Base-by-base conservation (phyloP, 2,113 vertebrate species). In the Pseudopodoces humilis region DNA sequence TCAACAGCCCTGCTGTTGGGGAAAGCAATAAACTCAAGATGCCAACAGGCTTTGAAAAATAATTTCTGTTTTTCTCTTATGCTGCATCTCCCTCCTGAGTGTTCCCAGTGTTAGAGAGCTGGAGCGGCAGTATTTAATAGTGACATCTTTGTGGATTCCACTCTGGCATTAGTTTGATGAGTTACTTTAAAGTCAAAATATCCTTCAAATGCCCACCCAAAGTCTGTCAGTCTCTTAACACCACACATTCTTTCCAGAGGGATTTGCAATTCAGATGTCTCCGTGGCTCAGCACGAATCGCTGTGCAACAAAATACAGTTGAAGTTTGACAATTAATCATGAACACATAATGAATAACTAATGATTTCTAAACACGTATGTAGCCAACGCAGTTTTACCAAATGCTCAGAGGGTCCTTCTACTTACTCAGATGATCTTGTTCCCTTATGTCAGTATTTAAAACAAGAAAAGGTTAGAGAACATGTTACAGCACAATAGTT, bases 111-210 rank as follows among this genome's bases (percentile, higher is more conserved):
- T 65, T 72, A 76, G 55, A 65, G 16, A 79, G 74, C 43, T 39
- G 12, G 24, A 95, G 53, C 0, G 0, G 70, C 74, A 79, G 65
- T 64, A 71, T 68, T 87, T 92, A 91, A 85, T 24, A 60, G 77
- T 43, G 65, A 81, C 65, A 64, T 80, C 76, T 86, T 67, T 52
- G 70, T 69, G 83, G 67, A 77, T 94, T 83, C 79, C 21, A 13
- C 41, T 91, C 74, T n/a, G 25, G 50, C 33, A 60, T n/a, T 63
- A 65, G 33, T 85, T 91, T 62, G 79, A 87, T 35, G 43, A 86
- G 33, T 59, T 79, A 87, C 86, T 95, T 90, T 63, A 75, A 94
- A 96, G 79, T 63, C 67, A 88, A 82, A 88, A 88, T 74, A 94
- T 10, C 55, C 52, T 92, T 88, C 52, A 63, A 88, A 88, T 94